Evolutionary conservation across 2,888 invertebrate species (phyloP).

Genomic region (Chrysina gloriosa): DNA sequence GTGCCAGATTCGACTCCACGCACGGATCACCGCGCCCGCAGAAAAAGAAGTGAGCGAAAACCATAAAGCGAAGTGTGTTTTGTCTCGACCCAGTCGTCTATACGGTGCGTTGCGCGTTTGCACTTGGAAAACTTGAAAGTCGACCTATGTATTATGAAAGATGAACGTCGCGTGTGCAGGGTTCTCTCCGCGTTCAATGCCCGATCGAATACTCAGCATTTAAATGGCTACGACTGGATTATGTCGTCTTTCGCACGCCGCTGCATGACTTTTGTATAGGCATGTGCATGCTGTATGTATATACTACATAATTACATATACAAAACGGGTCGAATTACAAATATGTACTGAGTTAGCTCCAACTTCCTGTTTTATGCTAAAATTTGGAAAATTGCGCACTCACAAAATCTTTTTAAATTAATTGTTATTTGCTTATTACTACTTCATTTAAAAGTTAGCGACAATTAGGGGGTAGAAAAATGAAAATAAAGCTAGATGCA

Average conservation of each 20-base stretch:
- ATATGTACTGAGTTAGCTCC: not conserved
- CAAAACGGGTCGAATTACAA: conserved; percentile 5
- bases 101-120: conserved; percentile 28
- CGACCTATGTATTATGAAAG: conserved; percentile 48
- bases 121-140: conserved; percentile 50
- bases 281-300: not conserved
- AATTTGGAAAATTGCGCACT: not conserved
- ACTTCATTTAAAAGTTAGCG: no score
- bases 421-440: not conserved
- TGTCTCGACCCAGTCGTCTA: conserved; percentile 43
- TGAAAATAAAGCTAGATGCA: no score
- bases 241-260: conserved; percentile 8
- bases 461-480: no score
- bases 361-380: not conserved
- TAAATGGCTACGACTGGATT: conserved; percentile 31
- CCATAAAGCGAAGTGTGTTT: conserved; percentile 40
- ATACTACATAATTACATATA: not conserved
- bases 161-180: conserved; percentile 44
- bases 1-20: conserved; percentile 40
- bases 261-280: not conserved
- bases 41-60: conserved; percentile 29
- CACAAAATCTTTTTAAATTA: not conserved
- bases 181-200: conserved; percentile 47
- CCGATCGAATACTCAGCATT: conserved; percentile 41
- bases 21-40: conserved; percentile 41